These are phyloP conservation scores for Lepus timidus DNA, from an alignment of 2,113 vertebrate species.

Conservation along the genomic window DNA sequence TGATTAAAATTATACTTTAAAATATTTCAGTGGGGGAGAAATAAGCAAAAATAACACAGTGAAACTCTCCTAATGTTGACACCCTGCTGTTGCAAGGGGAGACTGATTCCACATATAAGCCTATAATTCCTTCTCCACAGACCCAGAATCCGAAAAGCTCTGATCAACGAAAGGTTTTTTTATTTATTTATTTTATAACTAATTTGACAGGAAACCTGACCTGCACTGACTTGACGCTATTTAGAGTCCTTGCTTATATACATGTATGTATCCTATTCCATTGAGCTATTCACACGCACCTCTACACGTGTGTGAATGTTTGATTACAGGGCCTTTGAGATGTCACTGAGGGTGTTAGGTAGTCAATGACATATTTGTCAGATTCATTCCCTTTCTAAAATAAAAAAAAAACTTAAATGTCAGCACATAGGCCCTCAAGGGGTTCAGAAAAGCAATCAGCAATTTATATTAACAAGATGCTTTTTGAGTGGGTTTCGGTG, in stretches of 20 bases:
- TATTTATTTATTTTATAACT: not conserved
- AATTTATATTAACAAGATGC: not conserved
- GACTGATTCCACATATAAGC: not conserved
- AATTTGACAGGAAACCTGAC: not conserved
- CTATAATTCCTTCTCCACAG: not conserved
- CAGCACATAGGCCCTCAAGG: not conserved
- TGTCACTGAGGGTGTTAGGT: not conserved
- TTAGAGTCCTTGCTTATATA: not conserved
- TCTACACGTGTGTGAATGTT: not conserved
- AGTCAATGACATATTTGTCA: not conserved
- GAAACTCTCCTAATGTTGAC: constrained; percentile 25
- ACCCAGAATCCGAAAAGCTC: not conserved
- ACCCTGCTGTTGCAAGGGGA: not conserved
- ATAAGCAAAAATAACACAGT: not conserved
- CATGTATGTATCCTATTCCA: not conserved
- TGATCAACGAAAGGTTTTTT: not conserved
- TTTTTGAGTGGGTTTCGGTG: not conserved
- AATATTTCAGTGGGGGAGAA: not conserved
- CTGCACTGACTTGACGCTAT: not conserved
- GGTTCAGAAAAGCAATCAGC: not conserved
- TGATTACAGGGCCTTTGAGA: not conserved
- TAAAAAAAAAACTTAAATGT: not conserved
- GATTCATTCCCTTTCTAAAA: constrained; percentile 46
- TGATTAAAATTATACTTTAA: constrained; percentile 55
- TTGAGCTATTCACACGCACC: not conserved